A percentile compares a stretch with the other conserved stretches of the same genome.
Evolutionary conservation across 2,113 vertebrate species (phyloP).

Genomic region (Passer montanus): DNA sequence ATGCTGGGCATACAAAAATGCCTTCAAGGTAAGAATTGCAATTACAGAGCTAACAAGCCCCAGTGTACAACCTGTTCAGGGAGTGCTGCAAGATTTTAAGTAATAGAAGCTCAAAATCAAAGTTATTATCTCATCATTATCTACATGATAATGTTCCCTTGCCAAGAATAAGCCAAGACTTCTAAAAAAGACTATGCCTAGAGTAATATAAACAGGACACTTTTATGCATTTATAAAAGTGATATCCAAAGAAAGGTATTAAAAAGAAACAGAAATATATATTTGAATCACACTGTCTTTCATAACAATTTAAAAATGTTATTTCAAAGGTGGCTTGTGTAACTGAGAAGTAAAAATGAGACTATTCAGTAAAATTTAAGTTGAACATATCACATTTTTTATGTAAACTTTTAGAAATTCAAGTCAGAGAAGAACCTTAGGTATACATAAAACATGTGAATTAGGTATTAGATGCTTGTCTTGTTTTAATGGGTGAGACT

Average conservation of each 20-base stretch:
- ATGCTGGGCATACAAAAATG: not conserved
- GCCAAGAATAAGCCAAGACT: slow-evolving; percentile 19
- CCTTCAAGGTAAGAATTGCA: slow-evolving; percentile 33
- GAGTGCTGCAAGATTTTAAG: slow-evolving; percentile 45
- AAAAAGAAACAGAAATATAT: slow-evolving; percentile 10
- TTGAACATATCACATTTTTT: not conserved
- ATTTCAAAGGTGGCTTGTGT: not conserved
- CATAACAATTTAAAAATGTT: not conserved
- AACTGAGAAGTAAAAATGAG: not conserved
- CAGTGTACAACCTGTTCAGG: not conserved
- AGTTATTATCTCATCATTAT: slow-evolving; percentile 53
- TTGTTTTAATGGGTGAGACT: not conserved
- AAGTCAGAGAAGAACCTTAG: not conserved
- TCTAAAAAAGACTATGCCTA: slow-evolving; percentile 48
- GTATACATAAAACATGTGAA: not conserved
- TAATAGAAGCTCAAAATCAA: slow-evolving; percentile 53
- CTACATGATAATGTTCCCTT: not conserved
- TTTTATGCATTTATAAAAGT: slow-evolving; percentile 37
- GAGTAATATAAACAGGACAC: slow-evolving; percentile 38
- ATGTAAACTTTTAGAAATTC: not conserved
- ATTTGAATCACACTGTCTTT: not conserved
- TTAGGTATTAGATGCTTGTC: not conserved
- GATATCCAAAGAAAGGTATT: slow-evolving; percentile 15
- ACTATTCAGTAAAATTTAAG: not conserved
- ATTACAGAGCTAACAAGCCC: slow-evolving; percentile 35